phyloP scores from a whole-genome alignment of 1,140 invertebrate genomes.

The Acromyrmex echinatior region DNA sequence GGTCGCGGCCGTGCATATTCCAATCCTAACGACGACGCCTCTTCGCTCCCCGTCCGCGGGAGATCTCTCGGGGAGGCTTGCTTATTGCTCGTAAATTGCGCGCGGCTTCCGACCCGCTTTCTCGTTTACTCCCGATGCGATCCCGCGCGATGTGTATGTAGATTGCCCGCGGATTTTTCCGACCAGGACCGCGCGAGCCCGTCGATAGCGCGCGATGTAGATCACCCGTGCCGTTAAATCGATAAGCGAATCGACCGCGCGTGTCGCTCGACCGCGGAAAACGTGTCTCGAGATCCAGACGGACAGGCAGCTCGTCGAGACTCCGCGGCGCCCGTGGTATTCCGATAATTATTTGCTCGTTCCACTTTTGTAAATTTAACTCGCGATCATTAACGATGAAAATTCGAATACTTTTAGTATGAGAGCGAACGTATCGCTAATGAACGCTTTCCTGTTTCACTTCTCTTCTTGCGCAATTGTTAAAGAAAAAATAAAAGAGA shows the following conservation, averaged over 20 bases:
- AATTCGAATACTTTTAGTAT: conserved; percentile 6
- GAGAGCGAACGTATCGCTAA: conserved; percentile 8
- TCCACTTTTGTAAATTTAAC: conserved; percentile 32
- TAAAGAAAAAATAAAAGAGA: background rate
- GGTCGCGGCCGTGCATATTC: conserved; percentile 81
- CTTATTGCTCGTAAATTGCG: conserved; percentile 82
- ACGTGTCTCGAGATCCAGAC: conserved; percentile 1
- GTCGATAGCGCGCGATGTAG: conserved; percentile 35
- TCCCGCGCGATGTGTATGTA: conserved; percentile 73
- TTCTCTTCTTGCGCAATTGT: background rate
- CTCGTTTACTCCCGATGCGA: conserved; percentile 74
- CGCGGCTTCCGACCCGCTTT: conserved; percentile 79
- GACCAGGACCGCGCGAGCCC: background rate
- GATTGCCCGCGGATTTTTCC: conserved; percentile 68
- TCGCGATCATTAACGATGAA: conserved; percentile 1
- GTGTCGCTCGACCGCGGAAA: conserved; percentile 47
- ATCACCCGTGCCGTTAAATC: conserved; percentile 67
- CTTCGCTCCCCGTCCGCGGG: conserved; percentile 57
- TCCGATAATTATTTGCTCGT: conserved; percentile 43
- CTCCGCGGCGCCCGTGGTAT: conserved; percentile 19
- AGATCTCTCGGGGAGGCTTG: conserved; percentile 71
- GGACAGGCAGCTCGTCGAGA: conserved; percentile 24
- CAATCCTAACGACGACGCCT: conserved; percentile 80
- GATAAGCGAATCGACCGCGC: conserved; percentile 31
- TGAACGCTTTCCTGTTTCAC: background rate